Conservation (phyloP, 2,113 vertebrate species). For the Mormyrus iriodes region DNA sequence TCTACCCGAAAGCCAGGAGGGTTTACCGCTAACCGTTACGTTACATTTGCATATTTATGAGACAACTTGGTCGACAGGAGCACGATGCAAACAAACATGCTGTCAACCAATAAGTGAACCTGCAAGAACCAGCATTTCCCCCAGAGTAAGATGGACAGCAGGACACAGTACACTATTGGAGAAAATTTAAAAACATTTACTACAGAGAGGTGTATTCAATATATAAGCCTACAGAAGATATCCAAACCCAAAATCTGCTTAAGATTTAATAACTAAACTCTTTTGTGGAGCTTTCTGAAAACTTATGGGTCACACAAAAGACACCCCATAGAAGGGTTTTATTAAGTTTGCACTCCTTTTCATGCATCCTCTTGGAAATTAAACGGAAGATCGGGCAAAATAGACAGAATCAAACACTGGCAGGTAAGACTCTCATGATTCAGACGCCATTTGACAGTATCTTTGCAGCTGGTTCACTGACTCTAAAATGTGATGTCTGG, state of each 20-base stretch:
- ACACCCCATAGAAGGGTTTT: background rate
- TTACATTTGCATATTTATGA: background rate
- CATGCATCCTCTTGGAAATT: background rate
- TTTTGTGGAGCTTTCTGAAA: background rate
- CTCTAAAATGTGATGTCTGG: background rate
- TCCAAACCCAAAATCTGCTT: too few relatives aligned
- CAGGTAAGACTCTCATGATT: background rate
- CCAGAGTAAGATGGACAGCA: too few relatives aligned
- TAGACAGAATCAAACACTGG: background rate
- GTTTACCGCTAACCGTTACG: background rate
- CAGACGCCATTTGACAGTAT: background rate
- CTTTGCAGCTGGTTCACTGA: background rate
- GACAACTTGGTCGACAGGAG: too few relatives aligned
- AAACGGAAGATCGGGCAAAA: background rate
- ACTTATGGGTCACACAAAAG: background rate
- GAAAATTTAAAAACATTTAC: too few relatives aligned
- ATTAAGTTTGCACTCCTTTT: background rate
- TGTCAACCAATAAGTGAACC: too few relatives aligned
- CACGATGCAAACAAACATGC: too few relatives aligned
- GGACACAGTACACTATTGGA: too few relatives aligned
- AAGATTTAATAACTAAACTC: too few relatives aligned
- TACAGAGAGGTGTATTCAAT: too few relatives aligned
- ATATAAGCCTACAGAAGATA: too few relatives aligned
- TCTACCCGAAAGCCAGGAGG: background rate
- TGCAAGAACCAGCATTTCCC: too few relatives aligned